Base-by-base conservation (phyloP, 1,140 invertebrate genomes). In the Lysiphlebus fabarum region DNA sequence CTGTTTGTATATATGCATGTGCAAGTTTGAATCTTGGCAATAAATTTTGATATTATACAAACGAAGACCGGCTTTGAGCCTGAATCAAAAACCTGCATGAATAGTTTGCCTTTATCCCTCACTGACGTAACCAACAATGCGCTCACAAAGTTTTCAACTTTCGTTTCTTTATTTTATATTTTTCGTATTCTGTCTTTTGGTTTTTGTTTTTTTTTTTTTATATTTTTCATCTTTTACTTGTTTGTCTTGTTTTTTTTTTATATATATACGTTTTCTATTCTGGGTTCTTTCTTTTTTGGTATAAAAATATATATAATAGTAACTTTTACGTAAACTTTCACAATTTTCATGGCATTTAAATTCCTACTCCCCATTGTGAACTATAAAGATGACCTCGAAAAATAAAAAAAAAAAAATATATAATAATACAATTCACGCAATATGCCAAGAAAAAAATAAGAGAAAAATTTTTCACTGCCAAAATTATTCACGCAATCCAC, bases 41-140 rank as follows among this genome's bases (percentile, higher is more conserved):
- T 76, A 77, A 77, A 76, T 76, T 77, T 76, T 55, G 69, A 76
- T 76, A 75, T 76, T 77, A 74, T 77, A 70, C 67, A 64, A 64
- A 66, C 65, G 64, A 60, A 62, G 43, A 54, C 44, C 62, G 26
- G 51, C 58, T 44, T 40, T 12, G 56, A 11, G 56, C 26, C 17
- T 33, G 17, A 49, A 49, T 17, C 45, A 40, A 26, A 26, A 26
- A 59, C 12, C 47, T 47, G 36, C 55, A 26, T 49, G 45, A 8
- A 49, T 49, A 7, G 17, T 34, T 41, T 42, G 45, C 54, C 62
- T 57, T 26, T 42, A 55, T 42, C 44, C 53, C 60, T 62, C 67
- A 59, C 68, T 77, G 74, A 75, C 71, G 75, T 69, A 76, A 75
- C 73, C 67, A 69, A 73, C 73, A 72, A 74, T 77, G 66, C 70